Evolutionary conservation across 2,113 vertebrate genomes (phyloP).

Genomic region (Misgurnus anguillicaudatus): DNA sequence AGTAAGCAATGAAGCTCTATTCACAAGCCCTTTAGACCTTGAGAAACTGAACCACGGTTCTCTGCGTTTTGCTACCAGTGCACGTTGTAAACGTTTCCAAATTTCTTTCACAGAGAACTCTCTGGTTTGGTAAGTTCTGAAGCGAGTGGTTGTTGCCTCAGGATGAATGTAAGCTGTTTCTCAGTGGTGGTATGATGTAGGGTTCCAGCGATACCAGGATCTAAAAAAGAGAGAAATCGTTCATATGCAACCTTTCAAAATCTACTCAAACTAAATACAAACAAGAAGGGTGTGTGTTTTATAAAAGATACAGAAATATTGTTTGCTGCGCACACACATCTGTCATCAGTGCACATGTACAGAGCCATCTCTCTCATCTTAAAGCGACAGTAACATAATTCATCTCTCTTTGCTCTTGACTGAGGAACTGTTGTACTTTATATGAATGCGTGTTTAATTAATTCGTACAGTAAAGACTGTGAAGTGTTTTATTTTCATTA

Average conservation of each 20-base stretch:
- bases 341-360: too few relatives aligned
- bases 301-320: too few relatives aligned
- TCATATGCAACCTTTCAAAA: neutral
- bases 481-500: too few relatives aligned
- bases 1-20: constrained; percentile 18
- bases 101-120: neutral
- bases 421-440: too few relatives aligned
- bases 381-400: too few relatives aligned
- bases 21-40: constrained; percentile 7
- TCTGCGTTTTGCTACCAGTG: constrained; percentile 20
- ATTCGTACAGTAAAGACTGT: too few relatives aligned
- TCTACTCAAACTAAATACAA: neutral
- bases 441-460: too few relatives aligned
- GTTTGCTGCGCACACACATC: too few relatives aligned
- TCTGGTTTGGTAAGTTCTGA: neutral
- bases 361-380: too few relatives aligned
- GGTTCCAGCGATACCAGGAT: constrained; percentile 76
- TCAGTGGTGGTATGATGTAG: constrained; percentile 71
- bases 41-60: constrained; percentile 34
- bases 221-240: constrained; percentile 52
- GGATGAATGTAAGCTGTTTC: neutral
- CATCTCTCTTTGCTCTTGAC: too few relatives aligned
- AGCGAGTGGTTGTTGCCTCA: neutral
- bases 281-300: too few relatives aligned
- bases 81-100: constrained; percentile 46